Conservation (phyloP, 2,113 vertebrate species). For the Pygoscelis adeliae region DNA sequence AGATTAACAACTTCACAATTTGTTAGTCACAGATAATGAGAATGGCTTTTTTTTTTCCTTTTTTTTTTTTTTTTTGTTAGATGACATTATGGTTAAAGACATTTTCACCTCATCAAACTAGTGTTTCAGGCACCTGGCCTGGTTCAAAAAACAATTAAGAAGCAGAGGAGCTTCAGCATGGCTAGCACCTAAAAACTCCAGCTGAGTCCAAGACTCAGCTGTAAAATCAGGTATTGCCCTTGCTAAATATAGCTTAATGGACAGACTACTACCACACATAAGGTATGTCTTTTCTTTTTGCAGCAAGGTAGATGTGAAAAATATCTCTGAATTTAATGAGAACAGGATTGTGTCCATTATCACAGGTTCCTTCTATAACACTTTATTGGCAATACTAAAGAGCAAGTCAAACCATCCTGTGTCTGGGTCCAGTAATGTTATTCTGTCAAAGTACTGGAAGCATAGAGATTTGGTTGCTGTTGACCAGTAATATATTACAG, state of each 20-base stretch:
- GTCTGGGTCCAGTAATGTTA: neutral
- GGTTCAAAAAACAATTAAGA: neutral
- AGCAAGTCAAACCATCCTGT: accelerated
- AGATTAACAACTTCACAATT: neutral
- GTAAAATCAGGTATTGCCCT: neutral
- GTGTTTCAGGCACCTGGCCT: neutral
- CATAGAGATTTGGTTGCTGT: neutral
- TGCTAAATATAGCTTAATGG: neutral
- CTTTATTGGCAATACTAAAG: neutral
- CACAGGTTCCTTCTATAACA: neutral
- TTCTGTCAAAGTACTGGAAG: neutral
- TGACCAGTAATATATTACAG: neutral
- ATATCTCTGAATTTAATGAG: neutral
- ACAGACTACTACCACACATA: neutral
- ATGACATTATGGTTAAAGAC: neutral
- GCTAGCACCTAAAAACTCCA: neutral
- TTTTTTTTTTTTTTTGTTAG: neutral
- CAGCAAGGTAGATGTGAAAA: neutral
- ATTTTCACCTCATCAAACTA: neutral
- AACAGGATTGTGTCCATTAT: neutral
- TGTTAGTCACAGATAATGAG: neutral
- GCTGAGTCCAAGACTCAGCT: neutral
- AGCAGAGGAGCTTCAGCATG: neutral
- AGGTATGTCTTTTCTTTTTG: neutral
- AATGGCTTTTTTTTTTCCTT: neutral